Base-by-base conservation (phyloP, 2,113 vertebrate genomes). In the Epinephelus moara region DNA sequence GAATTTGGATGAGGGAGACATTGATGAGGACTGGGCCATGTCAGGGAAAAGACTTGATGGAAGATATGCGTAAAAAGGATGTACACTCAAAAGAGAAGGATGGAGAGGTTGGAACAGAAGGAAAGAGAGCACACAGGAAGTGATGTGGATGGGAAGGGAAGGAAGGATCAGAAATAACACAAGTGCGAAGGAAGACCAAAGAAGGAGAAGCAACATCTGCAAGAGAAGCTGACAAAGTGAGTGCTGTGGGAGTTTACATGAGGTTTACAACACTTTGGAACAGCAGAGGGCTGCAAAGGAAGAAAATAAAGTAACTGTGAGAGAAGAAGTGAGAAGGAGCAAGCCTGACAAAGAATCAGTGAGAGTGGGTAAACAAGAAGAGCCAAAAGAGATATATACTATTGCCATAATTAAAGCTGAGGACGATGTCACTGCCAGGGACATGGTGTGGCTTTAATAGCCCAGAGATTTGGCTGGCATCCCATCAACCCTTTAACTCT, bases 401-500 rank as follows among this genome's bases (percentile, higher is more conserved):
- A 91, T 90, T 83, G 92, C 88, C 81, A 85, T 95, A 93, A 95
- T 95, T 95, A 94, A 94, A 92, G 92, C 85, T 55, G 85, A 80
- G 89, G 92, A 94, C 92, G 94, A 93, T 92, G 89, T 95, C 91
- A 93, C 72, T 57, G 85, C 67, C 42, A 66, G 86, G 88, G 85
- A 89, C 86, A 80, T 68, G 80, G 89, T 77, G 88, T 71, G 80
- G 83, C 87, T 91, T 94, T 94, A 93, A 94, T 94, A 95, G 91
- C 92, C 88, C 62, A 87, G 89, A 91, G 94, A 94, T 95, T 95
- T 96, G 94, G 94, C 94, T 55, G 23, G 57, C 78, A 45, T 93
- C 94, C 94, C 94, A 92, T 90, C 82, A 59, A 92, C 82, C 91
- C 93, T 94, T 95, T 95, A 95, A 92, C 93, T 95, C 94, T 91